Conservation (phyloP, 1,140 invertebrate genomes). For the Dermatophagoides farinae region DNA sequence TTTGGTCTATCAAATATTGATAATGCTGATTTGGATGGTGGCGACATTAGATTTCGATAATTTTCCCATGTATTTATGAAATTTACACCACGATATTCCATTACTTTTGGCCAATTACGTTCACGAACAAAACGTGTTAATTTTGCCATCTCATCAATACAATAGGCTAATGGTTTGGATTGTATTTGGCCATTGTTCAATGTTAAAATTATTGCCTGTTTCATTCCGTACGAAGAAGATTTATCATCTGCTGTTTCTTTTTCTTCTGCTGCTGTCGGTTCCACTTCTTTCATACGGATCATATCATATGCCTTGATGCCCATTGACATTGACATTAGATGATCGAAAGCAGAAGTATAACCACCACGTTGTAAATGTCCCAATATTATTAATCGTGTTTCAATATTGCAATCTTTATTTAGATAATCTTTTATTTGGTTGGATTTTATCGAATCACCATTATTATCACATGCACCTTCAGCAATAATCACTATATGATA, state of each 20-base stretch:
- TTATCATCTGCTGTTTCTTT: conserved; percentile 26
- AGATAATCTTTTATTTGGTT: conserved; percentile 66
- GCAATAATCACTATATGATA: conserved; percentile 98
- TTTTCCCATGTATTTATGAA: conserved; percentile 36
- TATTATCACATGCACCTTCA: conserved; percentile 85
- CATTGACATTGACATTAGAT: conserved; percentile 92
- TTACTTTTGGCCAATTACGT: conserved; percentile 77
- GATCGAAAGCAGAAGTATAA: conserved; percentile 90
- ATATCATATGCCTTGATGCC: conserved; percentile 73
- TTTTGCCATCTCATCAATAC: conserved; percentile 43
- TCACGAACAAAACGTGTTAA: conserved; percentile 66
- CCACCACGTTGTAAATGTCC: conserved; percentile 96
- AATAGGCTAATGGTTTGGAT: background rate
- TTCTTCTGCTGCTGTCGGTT: conserved; percentile 50
- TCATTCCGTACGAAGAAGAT: conserved; percentile 90
- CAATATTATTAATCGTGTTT: conserved; percentile 86
- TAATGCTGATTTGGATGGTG: conserved; percentile 35
- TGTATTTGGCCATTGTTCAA: background rate
- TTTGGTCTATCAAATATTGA: conserved; percentile 57
- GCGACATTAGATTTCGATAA: conserved; percentile 72
- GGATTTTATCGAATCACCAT: conserved; percentile 76
- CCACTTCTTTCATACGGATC: conserved; percentile 82
- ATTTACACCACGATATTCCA: conserved; percentile 71
- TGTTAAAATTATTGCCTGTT: conserved; percentile 30
- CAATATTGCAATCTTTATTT: conserved; percentile 62